A percentile compares a stretch with the other conserved stretches of the same genome.
phyloP scores from a whole-genome alignment of 1,140 invertebrate species.

The Diuraphis noxia region DNA sequence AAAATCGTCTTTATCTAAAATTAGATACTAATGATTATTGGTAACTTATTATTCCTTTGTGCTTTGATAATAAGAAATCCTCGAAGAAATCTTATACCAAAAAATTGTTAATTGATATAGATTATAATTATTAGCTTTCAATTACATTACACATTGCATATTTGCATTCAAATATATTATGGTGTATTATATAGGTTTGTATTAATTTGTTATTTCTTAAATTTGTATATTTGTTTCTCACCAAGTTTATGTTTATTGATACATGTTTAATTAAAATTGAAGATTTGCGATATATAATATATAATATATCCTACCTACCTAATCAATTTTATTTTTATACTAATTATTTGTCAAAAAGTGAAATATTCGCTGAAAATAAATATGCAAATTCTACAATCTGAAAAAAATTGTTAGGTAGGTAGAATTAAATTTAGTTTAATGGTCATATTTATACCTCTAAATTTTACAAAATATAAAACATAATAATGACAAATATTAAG shows the following conservation, averaged over 20 bases:
- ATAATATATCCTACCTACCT: too few species aligned
- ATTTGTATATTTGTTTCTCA: neutral
- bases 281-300: neutral
- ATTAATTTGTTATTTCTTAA: neutral
- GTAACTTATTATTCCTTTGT: neutral
- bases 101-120: neutral
- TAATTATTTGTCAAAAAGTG: neutral
- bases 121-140: neutral
- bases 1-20: neutral
- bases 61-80: neutral
- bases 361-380: neutral
- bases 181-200: neutral
- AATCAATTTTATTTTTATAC: neutral
- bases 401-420: too few species aligned
- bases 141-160: neutral
- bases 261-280: neutral
- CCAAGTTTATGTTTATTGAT: neutral
- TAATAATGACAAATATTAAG: too few species aligned
- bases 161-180: neutral
- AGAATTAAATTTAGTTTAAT: too few species aligned
- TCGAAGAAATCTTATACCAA: neutral
- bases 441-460: too few species aligned
- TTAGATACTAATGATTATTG: neutral
- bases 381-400: neutral
- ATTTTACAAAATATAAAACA: too few species aligned